Conservation (phyloP, 92 coral and sea anemone species). For the Zoanthus solanderi region DNA sequence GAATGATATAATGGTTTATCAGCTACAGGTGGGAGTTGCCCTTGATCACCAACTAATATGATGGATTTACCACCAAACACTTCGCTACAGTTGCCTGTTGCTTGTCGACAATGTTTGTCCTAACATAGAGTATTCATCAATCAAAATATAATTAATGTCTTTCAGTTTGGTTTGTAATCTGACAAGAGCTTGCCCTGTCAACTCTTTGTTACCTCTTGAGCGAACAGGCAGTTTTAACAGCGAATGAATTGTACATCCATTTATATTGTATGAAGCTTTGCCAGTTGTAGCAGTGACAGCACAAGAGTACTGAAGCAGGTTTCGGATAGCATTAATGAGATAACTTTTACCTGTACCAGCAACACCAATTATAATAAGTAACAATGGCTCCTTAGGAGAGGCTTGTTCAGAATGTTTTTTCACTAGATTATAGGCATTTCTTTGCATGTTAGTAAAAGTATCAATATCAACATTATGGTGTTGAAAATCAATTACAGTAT, state of each 20-base stretch:
- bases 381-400: background rate
- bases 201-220: background rate
- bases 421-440: conserved; percentile 35
- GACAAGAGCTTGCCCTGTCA: conserved; percentile 6
- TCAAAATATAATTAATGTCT: conserved; percentile 3
- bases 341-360: conserved; percentile 8
- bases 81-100: too few species aligned
- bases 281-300: conserved; percentile 1
- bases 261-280: too few species aligned
- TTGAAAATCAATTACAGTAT: conserved; percentile 1
- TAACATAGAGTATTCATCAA: background rate
- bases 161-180: conserved; percentile 3
- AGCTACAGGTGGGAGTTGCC: conserved; percentile 4
- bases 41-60: background rate
- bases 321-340: conserved; percentile 3
- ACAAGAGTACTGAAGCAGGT: background rate
- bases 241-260: too few species aligned
- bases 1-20: background rate
- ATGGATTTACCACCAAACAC: too few species aligned
- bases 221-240: background rate
- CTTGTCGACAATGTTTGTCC: too few species aligned
- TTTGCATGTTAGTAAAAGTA: conserved; percentile 43
- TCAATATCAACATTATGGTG: conserved; percentile 17
- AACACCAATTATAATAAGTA: conserved; percentile 51
- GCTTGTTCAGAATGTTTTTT: conserved; percentile 44